A percentile compares a stretch with the other conserved stretches of the same genome.
Evolutionary conservation across 2,113 vertebrate species (phyloP).

Genomic region (Dendrocopos noguchii): DNA sequence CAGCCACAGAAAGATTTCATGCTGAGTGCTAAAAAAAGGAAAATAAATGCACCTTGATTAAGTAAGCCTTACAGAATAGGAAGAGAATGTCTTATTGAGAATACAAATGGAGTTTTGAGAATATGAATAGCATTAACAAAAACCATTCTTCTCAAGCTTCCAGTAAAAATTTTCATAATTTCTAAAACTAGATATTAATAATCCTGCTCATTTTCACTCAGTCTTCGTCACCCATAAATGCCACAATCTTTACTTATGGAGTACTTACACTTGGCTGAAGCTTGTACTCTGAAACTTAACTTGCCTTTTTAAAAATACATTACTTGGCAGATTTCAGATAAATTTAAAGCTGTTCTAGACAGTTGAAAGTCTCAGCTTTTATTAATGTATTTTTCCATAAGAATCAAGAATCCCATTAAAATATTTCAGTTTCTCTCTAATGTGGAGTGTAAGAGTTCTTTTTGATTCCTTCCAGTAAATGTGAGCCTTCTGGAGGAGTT

Average conservation of each 20-base stretch:
- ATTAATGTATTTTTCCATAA: background rate
- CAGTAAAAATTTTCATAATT: background rate
- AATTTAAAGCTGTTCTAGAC: background rate
- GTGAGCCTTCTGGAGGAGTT: background rate
- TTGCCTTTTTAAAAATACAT: background rate
- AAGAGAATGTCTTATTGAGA: background rate
- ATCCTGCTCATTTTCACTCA: background rate
- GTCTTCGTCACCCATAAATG: background rate
- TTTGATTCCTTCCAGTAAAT: background rate
- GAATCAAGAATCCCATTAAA: background rate
- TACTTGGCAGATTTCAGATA: background rate
- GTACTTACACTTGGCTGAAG: background rate
- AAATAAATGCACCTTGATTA: background rate
- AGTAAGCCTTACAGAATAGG: background rate
- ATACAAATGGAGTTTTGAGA: background rate
- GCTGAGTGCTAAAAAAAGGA: background rate
- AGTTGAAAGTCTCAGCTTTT: background rate
- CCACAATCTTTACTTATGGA: background rate
- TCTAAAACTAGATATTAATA: background rate
- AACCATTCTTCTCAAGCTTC: background rate
- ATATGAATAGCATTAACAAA: background rate
- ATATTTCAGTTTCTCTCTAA: background rate
- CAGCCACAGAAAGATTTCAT: background rate
- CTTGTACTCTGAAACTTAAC: background rate
- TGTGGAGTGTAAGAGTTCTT: background rate